A percentile compares a stretch with the other conserved stretches of the same genome.
Conservation (phyloP, 2,113 vertebrate species). For the Eira barbara region DNA sequence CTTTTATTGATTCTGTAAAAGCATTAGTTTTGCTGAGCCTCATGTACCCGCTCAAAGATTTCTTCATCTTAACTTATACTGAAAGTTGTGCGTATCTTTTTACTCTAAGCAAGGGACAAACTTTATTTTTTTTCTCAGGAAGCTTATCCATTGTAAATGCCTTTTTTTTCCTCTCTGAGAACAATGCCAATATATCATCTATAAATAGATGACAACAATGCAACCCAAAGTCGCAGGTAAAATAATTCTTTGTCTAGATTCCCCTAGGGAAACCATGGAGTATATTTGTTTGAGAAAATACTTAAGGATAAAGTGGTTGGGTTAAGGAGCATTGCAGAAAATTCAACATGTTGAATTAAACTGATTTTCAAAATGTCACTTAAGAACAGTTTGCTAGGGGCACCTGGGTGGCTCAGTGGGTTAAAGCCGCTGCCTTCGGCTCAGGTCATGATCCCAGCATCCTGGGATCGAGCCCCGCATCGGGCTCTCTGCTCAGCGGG, state of each 20-base stretch:
- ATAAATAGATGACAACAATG: background rate
- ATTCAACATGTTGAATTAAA: slow-evolving; percentile 33
- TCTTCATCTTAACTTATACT: slow-evolving; percentile 38
- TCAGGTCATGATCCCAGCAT: too few species aligned
- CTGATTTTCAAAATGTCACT: background rate
- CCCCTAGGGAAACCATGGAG: background rate
- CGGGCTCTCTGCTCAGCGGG: too few species aligned
- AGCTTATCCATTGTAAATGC: background rate
- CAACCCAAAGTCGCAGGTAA: background rate
- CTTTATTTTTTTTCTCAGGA: background rate
- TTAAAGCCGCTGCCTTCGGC: too few species aligned
- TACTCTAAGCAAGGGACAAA: background rate
- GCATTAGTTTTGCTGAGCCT: background rate
- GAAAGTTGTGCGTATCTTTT: background rate
- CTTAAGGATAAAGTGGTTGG: background rate
- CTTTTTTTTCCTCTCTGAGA: background rate
- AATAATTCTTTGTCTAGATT: background rate
- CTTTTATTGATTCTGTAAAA: background rate
- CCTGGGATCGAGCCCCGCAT: too few species aligned
- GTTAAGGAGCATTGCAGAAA: background rate
- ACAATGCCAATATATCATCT: background rate
- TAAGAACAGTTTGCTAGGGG: slow-evolving; percentile 8
- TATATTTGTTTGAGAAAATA: slow-evolving; percentile 23
- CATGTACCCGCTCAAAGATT: background rate
- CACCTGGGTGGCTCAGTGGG: too few species aligned